Evolutionary conservation across 2,797 vertebrate genomes (phyloP).

Genomic region (Oophaga sylvatica): DNA sequence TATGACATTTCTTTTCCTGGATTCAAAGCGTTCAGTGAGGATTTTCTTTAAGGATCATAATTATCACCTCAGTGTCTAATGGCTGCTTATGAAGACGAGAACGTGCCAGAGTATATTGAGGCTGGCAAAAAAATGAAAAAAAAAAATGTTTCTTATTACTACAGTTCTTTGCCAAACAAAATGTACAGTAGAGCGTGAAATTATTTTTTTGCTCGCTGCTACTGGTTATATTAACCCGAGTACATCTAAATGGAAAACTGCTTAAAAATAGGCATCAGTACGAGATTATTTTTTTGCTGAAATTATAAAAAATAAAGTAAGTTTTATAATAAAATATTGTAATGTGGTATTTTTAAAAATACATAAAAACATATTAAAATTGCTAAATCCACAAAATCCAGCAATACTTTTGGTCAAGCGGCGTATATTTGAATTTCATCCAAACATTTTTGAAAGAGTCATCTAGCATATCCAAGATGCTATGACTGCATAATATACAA

Average conservation of each 20-base stretch:
- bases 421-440: neutral
- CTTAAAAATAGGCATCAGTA: neutral
- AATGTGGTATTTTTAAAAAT: no score
- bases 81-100: conserved; percentile 72
- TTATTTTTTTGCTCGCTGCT: conserved; percentile 47
- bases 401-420: no score
- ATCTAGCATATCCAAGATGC: no score
- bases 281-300: neutral
- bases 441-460: neutral
- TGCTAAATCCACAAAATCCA: no score
- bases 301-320: neutral
- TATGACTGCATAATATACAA: no score
- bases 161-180: conserved; percentile 55
- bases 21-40: conserved; percentile 33
- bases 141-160: conserved; percentile 53
- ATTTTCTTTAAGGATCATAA: conserved; percentile 75
- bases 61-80: conserved; percentile 64
- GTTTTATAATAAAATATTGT: neutral
- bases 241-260: conserved; percentile 1
- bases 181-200: conserved; percentile 61
- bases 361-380: no score
- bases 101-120: conserved; percentile 63
- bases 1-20: neutral
- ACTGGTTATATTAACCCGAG: conserved; percentile 49
- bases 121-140: conserved; percentile 65